A percentile compares a stretch with the other conserved stretches of the same genome.
Conservation (phyloP, 1,140 invertebrate species). For the Drosophila bocqueti region DNA sequence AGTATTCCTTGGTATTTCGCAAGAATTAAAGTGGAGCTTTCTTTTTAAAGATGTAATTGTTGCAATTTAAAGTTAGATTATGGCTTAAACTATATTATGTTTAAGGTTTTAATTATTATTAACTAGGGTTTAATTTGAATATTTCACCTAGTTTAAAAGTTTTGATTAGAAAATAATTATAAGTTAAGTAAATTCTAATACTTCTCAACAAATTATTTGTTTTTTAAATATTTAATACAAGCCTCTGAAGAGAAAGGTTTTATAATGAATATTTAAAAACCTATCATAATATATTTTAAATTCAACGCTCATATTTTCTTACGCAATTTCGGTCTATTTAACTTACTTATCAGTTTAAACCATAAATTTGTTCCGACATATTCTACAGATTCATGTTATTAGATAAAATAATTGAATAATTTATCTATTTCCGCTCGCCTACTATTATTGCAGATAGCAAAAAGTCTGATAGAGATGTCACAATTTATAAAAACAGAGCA, state of each 20-base stretch:
- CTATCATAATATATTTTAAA: not conserved
- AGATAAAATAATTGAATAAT: conserved; percentile 3
- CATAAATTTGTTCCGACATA: not conserved
- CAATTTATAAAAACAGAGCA: not conserved
- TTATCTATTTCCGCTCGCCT: conserved; percentile 6
- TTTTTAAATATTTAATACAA: not conserved
- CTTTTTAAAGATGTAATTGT: no score
- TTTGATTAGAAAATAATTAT: not conserved
- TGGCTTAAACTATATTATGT: not conserved
- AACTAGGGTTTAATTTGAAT: no score
- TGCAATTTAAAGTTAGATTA: not conserved
- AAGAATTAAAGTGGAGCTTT: not conserved
- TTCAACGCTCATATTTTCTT: no score
- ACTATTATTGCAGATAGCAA: not conserved
- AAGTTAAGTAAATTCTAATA: not conserved
- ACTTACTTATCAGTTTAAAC: not conserved
- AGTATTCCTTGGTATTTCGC: not conserved
- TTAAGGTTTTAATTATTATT: not conserved
- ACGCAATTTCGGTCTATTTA: not conserved
- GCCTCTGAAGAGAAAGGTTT: no score
- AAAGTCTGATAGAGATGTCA: not conserved
- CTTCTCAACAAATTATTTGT: not conserved
- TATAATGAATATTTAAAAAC: not conserved
- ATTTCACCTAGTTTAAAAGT: not conserved
- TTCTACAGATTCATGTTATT: not conserved